Evolutionary conservation across 2,113 vertebrate genomes (phyloP), one percentile per base, ranked within the genome.

Genomic region (Myanophis thanlyinensis): DNA sequence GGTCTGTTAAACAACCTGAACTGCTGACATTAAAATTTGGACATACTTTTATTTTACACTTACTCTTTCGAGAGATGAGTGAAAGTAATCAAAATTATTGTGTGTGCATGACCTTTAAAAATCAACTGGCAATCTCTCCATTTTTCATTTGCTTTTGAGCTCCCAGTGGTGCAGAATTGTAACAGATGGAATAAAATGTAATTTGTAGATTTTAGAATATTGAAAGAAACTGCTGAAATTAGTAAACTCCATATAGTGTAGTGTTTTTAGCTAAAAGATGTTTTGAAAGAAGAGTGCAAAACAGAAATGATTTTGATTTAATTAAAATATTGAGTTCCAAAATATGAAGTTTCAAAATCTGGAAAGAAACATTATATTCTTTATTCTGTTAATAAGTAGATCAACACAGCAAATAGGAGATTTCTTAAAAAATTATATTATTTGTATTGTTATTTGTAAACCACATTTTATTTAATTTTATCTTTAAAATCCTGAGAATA

Each of bases 101-200:
- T 91, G 93, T 95, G 90, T 93, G 35, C 94, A 94, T 97, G 92
- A 94, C 87, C 90, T 97, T 97, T 96, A 89, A 88, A 87, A 94
- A 93, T 94, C 84, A 96, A 95, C 93, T 93, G 40, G 22, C 59
- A 96, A 93, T 91, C 96, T 96, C 88, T 89, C 92, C 93, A 52
- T 88, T 96, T 97, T 96, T 93, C 88, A 92, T 94, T 95, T 85
- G 51, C 86, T 85, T 95, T 84, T 90, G 94, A 93, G 62, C 52
- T 85, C 93, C 91, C 94, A 95, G n/a, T 94, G 85, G 91, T 92
- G 27, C 87, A 91, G 73, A 87, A 87, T 85, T 92, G 91, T 54
- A 93, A 73, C 92, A 84, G 88, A 80, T 44, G 85, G 49, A 51
- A 93, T 92, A 92, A 94, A 96, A 90, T 91, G 67, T 92, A 96